Evolutionary conservation across 2,113 vertebrate species (phyloP).

Genomic region (Smithornis capensis): DNA sequence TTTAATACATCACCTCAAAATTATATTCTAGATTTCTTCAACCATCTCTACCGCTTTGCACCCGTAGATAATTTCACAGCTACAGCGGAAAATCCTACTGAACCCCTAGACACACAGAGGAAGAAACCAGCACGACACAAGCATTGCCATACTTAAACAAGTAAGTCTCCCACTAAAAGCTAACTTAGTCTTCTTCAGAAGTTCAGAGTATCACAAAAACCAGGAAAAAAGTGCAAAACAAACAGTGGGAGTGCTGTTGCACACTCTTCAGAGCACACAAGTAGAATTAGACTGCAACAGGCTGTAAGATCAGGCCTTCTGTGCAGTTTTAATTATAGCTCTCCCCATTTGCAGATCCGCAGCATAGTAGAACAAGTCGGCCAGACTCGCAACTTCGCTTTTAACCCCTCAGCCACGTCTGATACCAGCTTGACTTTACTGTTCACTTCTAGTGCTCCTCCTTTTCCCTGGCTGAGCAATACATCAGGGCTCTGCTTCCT

Average conservation of each 20-base stretch:
- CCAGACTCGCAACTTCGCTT: not conserved
- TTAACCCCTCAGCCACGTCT: not conserved
- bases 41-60: not conserved
- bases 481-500: not conserved
- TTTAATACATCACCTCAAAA: not conserved
- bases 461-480: not conserved
- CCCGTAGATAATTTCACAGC: not conserved
- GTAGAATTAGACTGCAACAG: not conserved
- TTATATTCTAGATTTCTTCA: not conserved
- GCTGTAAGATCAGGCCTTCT: not conserved
- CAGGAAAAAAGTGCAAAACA: not conserved
- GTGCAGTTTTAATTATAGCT: not conserved
- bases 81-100: not conserved
- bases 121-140: not conserved
- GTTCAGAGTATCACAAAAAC: not conserved
- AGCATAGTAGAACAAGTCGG: rapidly evolving
- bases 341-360: not conserved
- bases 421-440: not conserved
- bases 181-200: not conserved
- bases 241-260: not conserved
- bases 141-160: rapidly evolving
- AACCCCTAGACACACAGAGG: not conserved
- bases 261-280: not conserved
- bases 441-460: not conserved
- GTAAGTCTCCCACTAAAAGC: not conserved